phyloP scores from a whole-genome alignment of 2,888 invertebrate species.

The Xanthorhoe spadicearia region DNA sequence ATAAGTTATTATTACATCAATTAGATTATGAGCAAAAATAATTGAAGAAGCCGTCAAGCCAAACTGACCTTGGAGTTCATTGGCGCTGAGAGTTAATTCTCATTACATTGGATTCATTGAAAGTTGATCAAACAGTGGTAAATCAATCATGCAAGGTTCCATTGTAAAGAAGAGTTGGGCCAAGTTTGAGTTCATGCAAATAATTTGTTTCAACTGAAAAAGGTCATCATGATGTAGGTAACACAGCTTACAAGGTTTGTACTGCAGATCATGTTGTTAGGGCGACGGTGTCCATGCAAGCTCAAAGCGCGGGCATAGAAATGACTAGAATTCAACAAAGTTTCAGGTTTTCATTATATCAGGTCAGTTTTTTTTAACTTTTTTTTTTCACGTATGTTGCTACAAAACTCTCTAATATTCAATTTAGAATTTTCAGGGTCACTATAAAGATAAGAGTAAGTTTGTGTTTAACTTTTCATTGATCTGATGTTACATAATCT shows the following conservation, averaged over 20 bases:
- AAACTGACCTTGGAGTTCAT: neutral
- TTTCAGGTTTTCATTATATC: no score
- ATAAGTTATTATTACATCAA: conserved; percentile 15
- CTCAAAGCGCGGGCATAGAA: no score
- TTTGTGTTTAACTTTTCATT: no score
- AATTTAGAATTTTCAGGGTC: no score
- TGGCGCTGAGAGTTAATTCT: neutral
- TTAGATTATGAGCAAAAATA: neutral
- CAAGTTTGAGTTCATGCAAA: neutral
- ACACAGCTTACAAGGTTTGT: neutral
- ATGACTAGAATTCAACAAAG: no score
- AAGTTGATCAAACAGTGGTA: conserved; percentile 7
- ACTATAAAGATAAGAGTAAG: no score
- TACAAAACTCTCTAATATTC: no score
- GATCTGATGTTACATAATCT: no score
- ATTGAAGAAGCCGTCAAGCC: neutral
- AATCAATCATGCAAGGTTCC: conserved; percentile 8
- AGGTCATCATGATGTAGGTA: neutral
- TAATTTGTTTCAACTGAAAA: neutral
- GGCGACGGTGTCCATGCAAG: no score
- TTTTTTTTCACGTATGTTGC: no score
- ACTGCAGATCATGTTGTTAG: no score
- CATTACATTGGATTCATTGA: conserved; percentile 9
- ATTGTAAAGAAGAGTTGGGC: conserved; percentile 3
- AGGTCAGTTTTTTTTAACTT: no score